Base-by-base conservation (phyloP, 2,797 vertebrate species). In the Falco berigora region DNA sequence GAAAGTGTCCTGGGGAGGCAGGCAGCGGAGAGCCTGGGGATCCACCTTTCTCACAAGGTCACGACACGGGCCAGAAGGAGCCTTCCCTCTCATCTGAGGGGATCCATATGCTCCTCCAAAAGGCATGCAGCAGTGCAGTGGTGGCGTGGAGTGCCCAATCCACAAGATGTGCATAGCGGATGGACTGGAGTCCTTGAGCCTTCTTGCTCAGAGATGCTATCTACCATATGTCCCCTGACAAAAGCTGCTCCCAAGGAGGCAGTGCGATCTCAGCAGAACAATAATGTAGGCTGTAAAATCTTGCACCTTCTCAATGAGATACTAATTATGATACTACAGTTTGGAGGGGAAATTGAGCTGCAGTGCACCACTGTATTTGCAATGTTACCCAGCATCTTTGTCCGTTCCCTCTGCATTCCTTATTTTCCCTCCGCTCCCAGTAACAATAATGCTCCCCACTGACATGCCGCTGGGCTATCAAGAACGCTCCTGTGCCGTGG, bases 51-150 rank as follows among this genome's bases (percentile, higher is more conserved):
- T 95, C 32, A 10, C 21, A 67, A 82, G 71, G 74, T 87, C 88
- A 49, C 2, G 14, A 6, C 18, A 34, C 0, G 1, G 52, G 30
- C 18, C n/a, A 75, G 63, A 73, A 64, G 3, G 46, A 66, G 47
- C 50, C 34, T 62, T 23, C n/a, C 24, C 10, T 38, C 59, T 53
- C 2, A 3, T 59, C 56, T 16, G 28, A 61, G 69, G 64, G 40
- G 44, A 64, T 22, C 30, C 4, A 5, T 25, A 19, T 1, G 2
- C 34, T 64, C n/a, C 38, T 88, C 64, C 34, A 27, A 28, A 87
- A 59, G 44, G n/a, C 3, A 3, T 1, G 4, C 10, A 5, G 30
- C 3, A 10, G 17, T 28, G n/a, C 27, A 16, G n/a, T 7, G 5
- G 27, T 20, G 42, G 16, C 7, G 4, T 27, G 25, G n/a, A 66